phyloP scores from a whole-genome alignment of 2,888 invertebrate species.

The Parnassius orleans region DNA sequence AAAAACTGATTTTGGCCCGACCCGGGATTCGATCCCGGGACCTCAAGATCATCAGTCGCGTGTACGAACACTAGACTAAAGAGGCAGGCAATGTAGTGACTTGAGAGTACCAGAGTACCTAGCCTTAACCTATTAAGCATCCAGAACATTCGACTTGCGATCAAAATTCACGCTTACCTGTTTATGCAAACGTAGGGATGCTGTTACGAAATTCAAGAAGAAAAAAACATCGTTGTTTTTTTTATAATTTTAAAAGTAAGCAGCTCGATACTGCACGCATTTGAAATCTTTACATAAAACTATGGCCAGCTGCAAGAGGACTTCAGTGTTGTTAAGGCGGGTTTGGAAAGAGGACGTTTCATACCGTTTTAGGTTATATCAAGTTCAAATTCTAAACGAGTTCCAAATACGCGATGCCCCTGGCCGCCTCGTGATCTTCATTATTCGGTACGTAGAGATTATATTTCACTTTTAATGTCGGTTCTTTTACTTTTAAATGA shows the following conservation, averaged over 20 bases:
- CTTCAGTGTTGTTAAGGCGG: neutral
- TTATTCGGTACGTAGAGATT: neutral
- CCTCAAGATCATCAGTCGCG: too few relatives aligned
- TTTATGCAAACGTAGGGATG: constrained; percentile 3
- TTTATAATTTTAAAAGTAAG: neutral
- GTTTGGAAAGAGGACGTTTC: neutral
- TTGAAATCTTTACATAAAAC: constrained; percentile 1
- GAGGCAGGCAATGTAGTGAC: too few relatives aligned
- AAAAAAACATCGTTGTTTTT: neutral
- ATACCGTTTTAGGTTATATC: neutral
- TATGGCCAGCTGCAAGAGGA: neutral
- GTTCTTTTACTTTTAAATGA: neutral
- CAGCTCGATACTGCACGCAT: neutral
- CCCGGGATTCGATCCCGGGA: too few relatives aligned
- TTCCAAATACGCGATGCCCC: neutral
- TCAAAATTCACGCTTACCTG: neutral
- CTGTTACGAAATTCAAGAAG: neutral
- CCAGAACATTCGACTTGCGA: neutral
- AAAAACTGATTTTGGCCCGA: too few relatives aligned
- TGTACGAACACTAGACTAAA: too few relatives aligned
- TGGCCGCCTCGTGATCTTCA: neutral
- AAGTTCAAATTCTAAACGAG: neutral
- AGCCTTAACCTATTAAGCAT: neutral
- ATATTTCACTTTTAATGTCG: neutral
- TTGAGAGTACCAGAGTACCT: too few relatives aligned